Evolutionary conservation across 2,113 vertebrate genomes (phyloP), one percentile per base, ranked within the genome.

Genomic region (Alligator sinensis): DNA sequence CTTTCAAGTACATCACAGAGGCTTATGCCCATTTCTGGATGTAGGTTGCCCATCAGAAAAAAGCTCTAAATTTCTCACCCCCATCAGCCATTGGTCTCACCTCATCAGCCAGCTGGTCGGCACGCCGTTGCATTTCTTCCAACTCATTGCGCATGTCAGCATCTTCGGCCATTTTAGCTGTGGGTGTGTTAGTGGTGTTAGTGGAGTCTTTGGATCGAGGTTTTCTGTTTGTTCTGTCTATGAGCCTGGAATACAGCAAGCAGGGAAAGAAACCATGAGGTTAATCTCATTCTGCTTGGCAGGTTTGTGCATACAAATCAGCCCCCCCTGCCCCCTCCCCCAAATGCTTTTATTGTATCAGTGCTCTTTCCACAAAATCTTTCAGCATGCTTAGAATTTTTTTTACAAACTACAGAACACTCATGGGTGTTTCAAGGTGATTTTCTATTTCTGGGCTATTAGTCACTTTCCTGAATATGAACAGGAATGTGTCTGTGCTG

Each of bases 91-190:
- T 82, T 1, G 10, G 81, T 63, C 93, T 99, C 95, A 99, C 99
- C 98, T 99, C 99, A 96, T 99, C 99, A 1, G 98, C 99, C 87
- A 99, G 98, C 98, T 99, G 99, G 98, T 99, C 99, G 0, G 99
- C 99, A 78, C 99, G 98, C 91, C 99, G 98, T 98, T 99, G 99
- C 99, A 99, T 99, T 97, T 99, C 99, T 93, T 99, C 99, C 97
- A 99, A 97, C 98, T 99, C 99, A 98, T 99, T 99, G 98, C 99
- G 99, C 99, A 99, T 99, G 94, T 99, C 99, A 1, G 99, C 98
- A 2, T 99, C 99, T 87, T 99, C 99, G 55, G 99, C 99, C 99
- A 99, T 99, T 96, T 98, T 98, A 97, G 97, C 89, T 98, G 97
- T 96, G 95, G 92, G 92, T 97, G 97, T 96, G 96, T 89, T 97